A percentile compares a stretch with the other conserved stretches of the same genome.
Evolutionary conservation across 2,797 vertebrate genomes (phyloP).

Genomic region (Halcyon leucocephala): DNA sequence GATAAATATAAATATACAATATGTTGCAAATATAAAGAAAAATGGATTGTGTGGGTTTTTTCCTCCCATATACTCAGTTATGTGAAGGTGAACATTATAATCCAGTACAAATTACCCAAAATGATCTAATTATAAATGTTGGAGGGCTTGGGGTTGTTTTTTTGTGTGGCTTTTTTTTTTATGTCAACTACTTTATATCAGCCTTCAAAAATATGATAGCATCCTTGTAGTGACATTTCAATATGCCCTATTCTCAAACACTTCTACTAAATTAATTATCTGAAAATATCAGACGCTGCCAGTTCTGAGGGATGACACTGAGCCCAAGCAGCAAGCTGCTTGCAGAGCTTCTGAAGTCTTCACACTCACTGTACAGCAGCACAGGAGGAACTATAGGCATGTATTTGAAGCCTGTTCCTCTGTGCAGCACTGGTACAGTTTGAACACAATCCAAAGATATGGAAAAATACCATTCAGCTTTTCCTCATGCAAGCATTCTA

Average conservation of each 20-base stretch:
- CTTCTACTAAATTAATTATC: not conserved
- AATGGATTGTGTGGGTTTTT: not conserved
- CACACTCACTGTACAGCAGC: rapidly evolving
- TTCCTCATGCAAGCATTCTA: not conserved
- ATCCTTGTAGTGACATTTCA: not conserved
- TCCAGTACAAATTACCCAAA: not conserved
- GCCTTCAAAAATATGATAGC: not conserved
- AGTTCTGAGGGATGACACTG: not conserved
- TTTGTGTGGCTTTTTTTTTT: not conserved
- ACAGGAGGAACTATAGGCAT: rapidly evolving
- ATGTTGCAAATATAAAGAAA: not conserved
- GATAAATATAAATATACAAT: not conserved
- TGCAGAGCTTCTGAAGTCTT: not conserved
- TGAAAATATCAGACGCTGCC: not conserved
- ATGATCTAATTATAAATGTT: not conserved
- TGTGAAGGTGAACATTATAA: not conserved
- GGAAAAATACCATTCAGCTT: not conserved
- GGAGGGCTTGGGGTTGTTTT: not conserved
- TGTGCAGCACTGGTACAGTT: not conserved
- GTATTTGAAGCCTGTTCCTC: not conserved
- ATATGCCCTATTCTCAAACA: not conserved
- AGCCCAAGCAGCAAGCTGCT: not conserved
- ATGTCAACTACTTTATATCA: not conserved
- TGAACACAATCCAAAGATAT: not conserved
- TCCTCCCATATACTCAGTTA: not conserved